Evolutionary conservation across 2,797 vertebrate species (phyloP), one percentile per base, ranked within the genome.

Genomic region (Enteromius fasciolatus): DNA sequence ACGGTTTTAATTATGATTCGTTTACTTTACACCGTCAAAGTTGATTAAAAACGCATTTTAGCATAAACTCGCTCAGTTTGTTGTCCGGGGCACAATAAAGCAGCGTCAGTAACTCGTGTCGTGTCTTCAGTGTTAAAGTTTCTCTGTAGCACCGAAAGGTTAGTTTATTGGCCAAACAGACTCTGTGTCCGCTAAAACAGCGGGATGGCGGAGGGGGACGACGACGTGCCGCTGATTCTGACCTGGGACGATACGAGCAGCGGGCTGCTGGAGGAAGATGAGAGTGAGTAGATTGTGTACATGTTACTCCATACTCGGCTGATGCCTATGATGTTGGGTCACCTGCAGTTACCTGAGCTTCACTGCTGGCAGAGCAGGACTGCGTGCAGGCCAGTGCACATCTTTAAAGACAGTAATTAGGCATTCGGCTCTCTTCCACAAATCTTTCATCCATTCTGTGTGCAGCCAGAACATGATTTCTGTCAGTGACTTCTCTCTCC

Each of bases 171-270:
- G 20, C 18, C 17, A 50, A 20, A 36, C 36, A 25, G 10, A 61
- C 5, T 63, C 8, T 0, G 31, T 63, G 67, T 76, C 28, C 14
- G 50, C 50, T 52, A 11, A 64, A 76, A 46, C 63, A 17, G 25
- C 20, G 93, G 78, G 17, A 93, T 95, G 92, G 97, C 95, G 76
- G 90, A 96, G 33, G 94, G 94, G 6, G 97, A 98, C 6, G 97
- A 98, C 70, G 98, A 99, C 0, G 98, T 98, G 18, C 97, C 97
- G 41, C 95, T 99, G 36, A 98, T 99, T 88, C 88, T 99, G 85
- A 98, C 96, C 76, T 94, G 97, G 94, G 98, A 99, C 3, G 97
- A 99, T 1, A 96, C 70, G 87, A 93, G 95, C 70, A 93, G 93
- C 84, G 87, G 64, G 4, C 89, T 94, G 46, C 91, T 96, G 72